Evolutionary conservation across 2,113 vertebrate genomes (phyloP).

Genomic region (Monarcha castaneiventris): DNA sequence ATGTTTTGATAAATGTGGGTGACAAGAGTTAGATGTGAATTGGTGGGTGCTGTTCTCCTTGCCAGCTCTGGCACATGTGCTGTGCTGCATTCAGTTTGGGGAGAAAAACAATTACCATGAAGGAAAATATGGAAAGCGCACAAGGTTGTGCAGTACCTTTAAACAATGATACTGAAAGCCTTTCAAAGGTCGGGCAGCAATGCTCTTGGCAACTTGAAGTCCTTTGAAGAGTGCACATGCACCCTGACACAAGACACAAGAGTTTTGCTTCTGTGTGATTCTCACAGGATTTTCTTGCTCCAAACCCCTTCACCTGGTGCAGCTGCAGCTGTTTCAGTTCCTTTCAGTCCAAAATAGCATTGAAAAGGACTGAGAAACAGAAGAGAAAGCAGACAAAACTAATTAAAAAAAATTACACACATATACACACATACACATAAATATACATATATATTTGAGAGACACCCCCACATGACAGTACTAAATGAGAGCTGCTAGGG

Average conservation of each 20-base stretch:
- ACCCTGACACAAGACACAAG: not conserved
- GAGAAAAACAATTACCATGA: rapidly evolving
- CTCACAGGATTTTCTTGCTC: not conserved
- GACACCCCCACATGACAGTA: not conserved
- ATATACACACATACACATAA: too few relatives aligned
- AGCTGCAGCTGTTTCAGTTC: not conserved
- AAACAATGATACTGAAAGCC: not conserved
- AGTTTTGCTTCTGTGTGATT: not conserved
- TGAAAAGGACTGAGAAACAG: not conserved
- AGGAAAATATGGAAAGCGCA: not conserved
- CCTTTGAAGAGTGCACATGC: not conserved
- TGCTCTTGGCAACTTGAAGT: not conserved
- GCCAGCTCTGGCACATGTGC: not conserved
- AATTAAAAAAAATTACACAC: not conserved
- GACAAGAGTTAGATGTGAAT: not conserved
- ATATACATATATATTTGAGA: not conserved
- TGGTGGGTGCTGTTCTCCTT: not conserved
- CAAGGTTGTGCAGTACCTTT: not conserved
- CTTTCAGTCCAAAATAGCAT: not conserved
- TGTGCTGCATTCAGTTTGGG: not conserved
- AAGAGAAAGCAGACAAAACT: not conserved
- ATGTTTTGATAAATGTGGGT: not conserved
- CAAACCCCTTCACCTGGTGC: not conserved
- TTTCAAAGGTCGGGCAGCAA: not conserved
- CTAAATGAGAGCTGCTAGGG: not conserved